Percentiles rank a stretch among this genome's conserved stretches.
Evolutionary conservation across 2,797 vertebrate genomes (phyloP).

Genomic region (Takifugu ocellatus): DNA sequence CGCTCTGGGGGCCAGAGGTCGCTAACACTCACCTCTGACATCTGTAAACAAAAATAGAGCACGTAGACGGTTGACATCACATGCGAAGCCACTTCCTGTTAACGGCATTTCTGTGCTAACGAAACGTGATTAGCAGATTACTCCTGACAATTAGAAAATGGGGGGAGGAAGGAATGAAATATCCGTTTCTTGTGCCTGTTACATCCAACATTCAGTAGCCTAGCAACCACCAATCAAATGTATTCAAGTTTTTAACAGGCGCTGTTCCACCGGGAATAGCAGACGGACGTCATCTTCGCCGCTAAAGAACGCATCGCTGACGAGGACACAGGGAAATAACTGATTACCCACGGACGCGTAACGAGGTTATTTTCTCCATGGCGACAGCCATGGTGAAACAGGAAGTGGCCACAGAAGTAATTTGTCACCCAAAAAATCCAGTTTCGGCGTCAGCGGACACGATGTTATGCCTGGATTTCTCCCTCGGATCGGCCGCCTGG

Average conservation of each 20-base stretch:
- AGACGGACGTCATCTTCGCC: conserved; percentile 15
- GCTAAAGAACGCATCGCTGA: conserved; percentile 18
- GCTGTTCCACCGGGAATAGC: conserved; percentile 26
- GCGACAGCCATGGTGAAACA: conserved; percentile 25
- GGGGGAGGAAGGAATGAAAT: not conserved
- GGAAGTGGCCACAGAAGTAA: not conserved
- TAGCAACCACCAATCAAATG: conserved; percentile 35
- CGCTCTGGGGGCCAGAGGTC: not conserved
- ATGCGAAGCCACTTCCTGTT: not conserved
- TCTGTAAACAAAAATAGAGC: not conserved
- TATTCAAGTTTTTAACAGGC: conserved; percentile 19
- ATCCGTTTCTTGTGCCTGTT: not conserved
- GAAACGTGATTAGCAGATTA: not conserved
- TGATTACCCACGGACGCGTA: conserved; percentile 22
- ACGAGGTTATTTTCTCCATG: conserved; percentile 21
- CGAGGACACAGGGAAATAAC: conserved; percentile 15
- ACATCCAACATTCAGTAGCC: conserved; percentile 31
- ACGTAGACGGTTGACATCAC: not conserved
- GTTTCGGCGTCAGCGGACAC: too few relatives aligned
- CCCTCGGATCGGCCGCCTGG: conserved; percentile 53
- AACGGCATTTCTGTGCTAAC: too few relatives aligned
- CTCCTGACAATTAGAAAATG: not conserved
- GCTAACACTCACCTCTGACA: not conserved
- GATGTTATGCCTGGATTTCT: conserved; percentile 7
- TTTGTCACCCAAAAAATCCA: too few relatives aligned